phyloP scores from a whole-genome alignment of 1,140 invertebrate genomes.

The Aphaenogaster rudis region DNA sequence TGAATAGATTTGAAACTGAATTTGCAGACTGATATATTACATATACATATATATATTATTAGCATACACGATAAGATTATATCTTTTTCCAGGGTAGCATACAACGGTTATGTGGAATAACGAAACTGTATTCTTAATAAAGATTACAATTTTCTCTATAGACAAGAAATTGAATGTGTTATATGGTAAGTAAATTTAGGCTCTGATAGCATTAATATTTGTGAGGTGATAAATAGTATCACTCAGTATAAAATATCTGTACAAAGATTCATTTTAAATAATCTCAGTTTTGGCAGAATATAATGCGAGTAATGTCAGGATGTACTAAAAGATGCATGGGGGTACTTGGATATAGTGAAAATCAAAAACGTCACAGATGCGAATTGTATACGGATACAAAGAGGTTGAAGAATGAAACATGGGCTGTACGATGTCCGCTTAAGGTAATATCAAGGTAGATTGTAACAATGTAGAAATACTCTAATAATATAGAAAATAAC shows the following conservation, averaged over 20 bases:
- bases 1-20: background rate
- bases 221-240: background rate
- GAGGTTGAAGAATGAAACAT: too few species aligned
- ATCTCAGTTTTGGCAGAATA: too few species aligned
- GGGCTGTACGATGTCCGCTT: too few species aligned
- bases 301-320: too few species aligned
- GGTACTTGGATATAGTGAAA: too few species aligned
- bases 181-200: conserved; percentile 10
- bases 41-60: background rate
- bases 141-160: conserved; percentile 24
- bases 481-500: too few species aligned
- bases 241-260: background rate
- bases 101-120: conserved; percentile 15
- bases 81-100: conserved; percentile 24
- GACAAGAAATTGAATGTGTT: conserved; percentile 39
- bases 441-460: too few species aligned
- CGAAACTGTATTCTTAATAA: conserved; percentile 28
- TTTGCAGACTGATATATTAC: background rate
- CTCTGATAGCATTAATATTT: background rate
- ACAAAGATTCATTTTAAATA: background rate
- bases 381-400: too few species aligned
- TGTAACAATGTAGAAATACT: too few species aligned
- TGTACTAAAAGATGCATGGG: too few species aligned
- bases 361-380: too few species aligned
- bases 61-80: background rate